phyloP scores from a whole-genome alignment of 30 jellyfish, hydroid and myxozoan genomes.

The Nemopilema nomurai region DNA sequence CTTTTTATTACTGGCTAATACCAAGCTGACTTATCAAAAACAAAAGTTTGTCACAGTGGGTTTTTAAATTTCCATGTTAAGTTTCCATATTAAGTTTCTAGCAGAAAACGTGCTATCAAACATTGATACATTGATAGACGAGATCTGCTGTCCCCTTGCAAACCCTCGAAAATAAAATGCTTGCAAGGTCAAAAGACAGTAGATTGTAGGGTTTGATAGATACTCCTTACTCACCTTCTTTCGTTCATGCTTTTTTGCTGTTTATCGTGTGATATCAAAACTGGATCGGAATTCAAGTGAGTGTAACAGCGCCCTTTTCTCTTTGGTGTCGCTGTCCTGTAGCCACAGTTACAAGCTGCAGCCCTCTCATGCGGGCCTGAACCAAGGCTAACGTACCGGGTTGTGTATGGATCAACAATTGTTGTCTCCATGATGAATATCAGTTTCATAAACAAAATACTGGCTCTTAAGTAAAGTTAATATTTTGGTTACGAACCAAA shows the following conservation, averaged over 20 bases:
- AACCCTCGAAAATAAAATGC: too few relatives aligned
- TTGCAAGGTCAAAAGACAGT: too few relatives aligned
- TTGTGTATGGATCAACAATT: background rate
- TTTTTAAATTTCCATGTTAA: too few relatives aligned
- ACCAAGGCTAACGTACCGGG: slow-evolving; percentile 48
- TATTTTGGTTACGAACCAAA: too few relatives aligned
- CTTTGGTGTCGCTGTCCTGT: slow-evolving; percentile 25
- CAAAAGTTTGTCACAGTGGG: too few relatives aligned
- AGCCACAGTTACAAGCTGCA: slow-evolving; percentile 41
- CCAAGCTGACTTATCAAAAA: too few relatives aligned
- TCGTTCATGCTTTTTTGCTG: slow-evolving; percentile 8
- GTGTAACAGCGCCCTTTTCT: slow-evolving; percentile 34
- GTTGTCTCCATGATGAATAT: slow-evolving; percentile 1
- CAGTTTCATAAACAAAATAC: background rate
- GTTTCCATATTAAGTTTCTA: too few relatives aligned
- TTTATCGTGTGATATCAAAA: slow-evolving; percentile 15
- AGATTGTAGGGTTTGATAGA: background rate
- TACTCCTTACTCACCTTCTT: background rate
- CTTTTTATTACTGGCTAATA: too few relatives aligned
- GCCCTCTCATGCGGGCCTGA: slow-evolving; percentile 70
- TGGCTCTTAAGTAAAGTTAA: background rate
- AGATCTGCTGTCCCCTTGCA: too few relatives aligned
- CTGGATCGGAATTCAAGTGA: slow-evolving; percentile 34
- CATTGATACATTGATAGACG: too few relatives aligned
- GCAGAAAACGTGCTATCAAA: too few relatives aligned